These are phyloP conservation scores for Drosophila albomicans DNA, from an alignment of 1,140 invertebrate genomes.

Conservation along the genomic window DNA sequence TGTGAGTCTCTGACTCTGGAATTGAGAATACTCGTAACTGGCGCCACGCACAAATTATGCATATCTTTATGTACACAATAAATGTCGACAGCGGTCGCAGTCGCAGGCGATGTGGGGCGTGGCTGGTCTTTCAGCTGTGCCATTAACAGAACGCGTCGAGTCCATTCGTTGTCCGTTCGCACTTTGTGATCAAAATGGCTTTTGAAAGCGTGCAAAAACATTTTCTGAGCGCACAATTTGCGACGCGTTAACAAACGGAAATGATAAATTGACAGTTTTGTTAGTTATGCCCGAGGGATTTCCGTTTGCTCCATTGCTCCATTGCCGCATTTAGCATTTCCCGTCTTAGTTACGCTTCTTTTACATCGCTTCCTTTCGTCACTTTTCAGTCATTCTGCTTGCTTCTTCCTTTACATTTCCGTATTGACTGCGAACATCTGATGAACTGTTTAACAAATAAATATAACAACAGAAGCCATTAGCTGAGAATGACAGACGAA, in stretches of 20 bases:
- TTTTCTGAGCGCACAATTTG: conserved; percentile 67
- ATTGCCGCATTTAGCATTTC: conserved; percentile 39
- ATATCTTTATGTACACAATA: conserved; percentile 52
- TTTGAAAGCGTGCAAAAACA: conserved; percentile 65
- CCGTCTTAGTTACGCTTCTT: conserved; percentile 29
- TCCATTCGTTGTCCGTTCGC: conserved; percentile 16
- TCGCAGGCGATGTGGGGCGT: conserved; percentile 17
- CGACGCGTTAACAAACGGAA: conserved; percentile 65
- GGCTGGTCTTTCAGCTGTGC: neutral
- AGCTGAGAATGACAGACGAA: conserved; percentile 10
- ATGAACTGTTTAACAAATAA: conserved; percentile 18
- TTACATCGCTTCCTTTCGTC: conserved; percentile 29
- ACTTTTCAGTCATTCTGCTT: conserved; percentile 20
- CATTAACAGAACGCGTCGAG: conserved; percentile 22
- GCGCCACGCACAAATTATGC: conserved; percentile 66
- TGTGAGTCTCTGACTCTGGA: conserved; percentile 22
- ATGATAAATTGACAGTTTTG: conserved; percentile 79
- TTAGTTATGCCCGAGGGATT: conserved; percentile 42
- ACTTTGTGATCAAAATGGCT: conserved; percentile 61
- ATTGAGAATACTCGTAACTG: conserved; percentile 32
- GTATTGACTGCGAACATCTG: conserved; percentile 33
- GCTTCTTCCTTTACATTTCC: conserved; percentile 35
- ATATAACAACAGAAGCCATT: conserved; percentile 30
- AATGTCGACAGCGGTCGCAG: conserved; percentile 38
- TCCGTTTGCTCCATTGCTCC: conserved; percentile 46